A percentile compares a stretch with the other conserved stretches of the same genome.
Conservation (phyloP, 1,140 invertebrate species). For the Pseudomyrmex cubaensis region DNA sequence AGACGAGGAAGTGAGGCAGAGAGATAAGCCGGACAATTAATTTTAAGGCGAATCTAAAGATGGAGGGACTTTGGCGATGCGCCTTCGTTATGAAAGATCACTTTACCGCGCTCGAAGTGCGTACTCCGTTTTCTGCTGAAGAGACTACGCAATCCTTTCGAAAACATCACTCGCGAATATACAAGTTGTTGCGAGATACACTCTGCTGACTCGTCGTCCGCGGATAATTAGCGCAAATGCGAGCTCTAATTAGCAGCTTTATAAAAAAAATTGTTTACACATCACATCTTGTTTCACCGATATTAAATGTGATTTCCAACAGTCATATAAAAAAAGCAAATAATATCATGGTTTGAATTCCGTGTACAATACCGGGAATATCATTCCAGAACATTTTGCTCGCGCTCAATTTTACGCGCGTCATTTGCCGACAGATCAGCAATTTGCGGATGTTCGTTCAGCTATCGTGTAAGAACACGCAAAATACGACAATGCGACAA, state of each 20-base stretch:
- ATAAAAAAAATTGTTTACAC: too few species aligned
- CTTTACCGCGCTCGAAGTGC: conserved; percentile 58
- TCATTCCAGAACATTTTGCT: too few species aligned
- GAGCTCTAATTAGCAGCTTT: conserved; percentile 33
- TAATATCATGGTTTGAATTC: not conserved
- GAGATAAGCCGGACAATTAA: conserved; percentile 84
- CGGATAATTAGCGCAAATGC: conserved; percentile 35
- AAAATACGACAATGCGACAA: too few species aligned
- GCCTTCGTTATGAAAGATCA: conserved; percentile 64
- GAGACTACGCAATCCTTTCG: conserved; percentile 25
- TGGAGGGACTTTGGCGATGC: conserved; percentile 67
- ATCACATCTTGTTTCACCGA: too few species aligned
- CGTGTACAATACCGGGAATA: too few species aligned
- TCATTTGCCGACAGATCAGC: too few species aligned
- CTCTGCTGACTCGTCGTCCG: conserved; percentile 10
- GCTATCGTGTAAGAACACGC: too few species aligned
- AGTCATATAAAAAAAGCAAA: too few species aligned
- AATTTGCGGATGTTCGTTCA: too few species aligned
- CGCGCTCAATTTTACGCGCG: too few species aligned
- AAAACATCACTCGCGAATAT: not conserved
- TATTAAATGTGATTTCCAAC: not conserved
- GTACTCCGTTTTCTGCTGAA: conserved; percentile 40
- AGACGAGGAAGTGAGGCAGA: conserved; percentile 67
- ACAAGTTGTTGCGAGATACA: conserved; percentile 17
- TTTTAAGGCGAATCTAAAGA: conserved; percentile 78